phyloP scores from a whole-genome alignment of 2,888 invertebrate species.

The Stratiomys singularior region DNA sequence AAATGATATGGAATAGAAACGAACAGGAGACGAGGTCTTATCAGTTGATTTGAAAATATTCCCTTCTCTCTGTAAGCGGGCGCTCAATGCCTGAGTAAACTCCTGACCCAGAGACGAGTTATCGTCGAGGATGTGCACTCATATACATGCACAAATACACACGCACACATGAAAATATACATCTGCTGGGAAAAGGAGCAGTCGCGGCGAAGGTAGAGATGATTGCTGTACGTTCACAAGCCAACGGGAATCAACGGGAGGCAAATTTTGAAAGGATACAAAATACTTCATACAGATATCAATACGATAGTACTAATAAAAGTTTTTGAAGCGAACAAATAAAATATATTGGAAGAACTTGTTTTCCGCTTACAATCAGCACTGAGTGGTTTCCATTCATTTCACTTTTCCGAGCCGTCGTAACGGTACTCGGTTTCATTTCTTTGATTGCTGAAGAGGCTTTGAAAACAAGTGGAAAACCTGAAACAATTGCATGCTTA shows the following conservation, averaged over 20 bases:
- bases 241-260: neutral
- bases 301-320: neutral
- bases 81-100: neutral
- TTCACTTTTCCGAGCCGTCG: neutral
- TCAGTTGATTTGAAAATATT: slow-evolving; percentile 1
- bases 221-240: neutral
- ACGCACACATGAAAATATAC: too few relatives aligned
- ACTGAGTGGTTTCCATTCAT: neutral
- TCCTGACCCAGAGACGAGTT: neutral
- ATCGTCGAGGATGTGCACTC: too few relatives aligned
- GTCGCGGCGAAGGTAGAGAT: neutral
- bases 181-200: too few relatives aligned
- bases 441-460: neutral
- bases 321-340: neutral
- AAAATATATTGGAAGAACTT: neutral
- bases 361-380: neutral
- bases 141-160: too few relatives aligned
- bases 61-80: neutral
- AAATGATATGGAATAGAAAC: neutral
- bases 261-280: neutral
- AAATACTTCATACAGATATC: neutral
- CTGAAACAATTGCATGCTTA: neutral
- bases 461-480: neutral
- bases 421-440: neutral
- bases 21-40: neutral